These are phyloP conservation scores for Cathartes aura DNA, from an alignment of 2,113 vertebrate species.

Conservation along the genomic window DNA sequence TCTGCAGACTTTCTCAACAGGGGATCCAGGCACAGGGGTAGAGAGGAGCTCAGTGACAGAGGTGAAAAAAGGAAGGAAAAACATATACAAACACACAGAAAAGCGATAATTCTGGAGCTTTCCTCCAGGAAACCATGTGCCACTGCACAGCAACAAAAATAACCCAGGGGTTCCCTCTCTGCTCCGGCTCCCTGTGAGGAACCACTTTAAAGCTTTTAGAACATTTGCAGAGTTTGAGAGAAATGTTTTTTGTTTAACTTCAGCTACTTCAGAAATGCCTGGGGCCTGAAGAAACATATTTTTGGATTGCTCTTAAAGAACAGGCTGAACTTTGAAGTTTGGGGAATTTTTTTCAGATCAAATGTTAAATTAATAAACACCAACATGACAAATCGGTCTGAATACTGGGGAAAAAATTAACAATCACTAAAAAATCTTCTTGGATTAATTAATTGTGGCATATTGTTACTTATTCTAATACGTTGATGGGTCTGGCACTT, in stretches of 20 bases:
- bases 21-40: not conserved
- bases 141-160: constrained; percentile 43
- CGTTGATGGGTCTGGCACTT: not conserved
- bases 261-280: constrained; percentile 72
- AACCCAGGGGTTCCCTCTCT: constrained; percentile 47
- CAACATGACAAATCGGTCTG: constrained; percentile 56
- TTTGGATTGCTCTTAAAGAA: constrained; percentile 75
- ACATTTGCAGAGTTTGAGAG: constrained; percentile 56
- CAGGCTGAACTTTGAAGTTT: constrained; percentile 68
- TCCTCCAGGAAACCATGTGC: constrained; percentile 50
- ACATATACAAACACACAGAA: constrained; percentile 40
- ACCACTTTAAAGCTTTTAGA: constrained; percentile 66
- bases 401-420: constrained; percentile 14
- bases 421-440: constrained; percentile 38
- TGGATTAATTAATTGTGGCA: constrained; percentile 49
- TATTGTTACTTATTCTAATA: constrained; percentile 19
- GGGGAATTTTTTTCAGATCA: constrained; percentile 47
- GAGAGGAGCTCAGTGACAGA: constrained; percentile 1
- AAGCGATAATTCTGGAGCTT: constrained; percentile 42
- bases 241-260: constrained; percentile 69
- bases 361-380: constrained; percentile 71
- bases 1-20: constrained; percentile 40
- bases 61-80: constrained; percentile 60
- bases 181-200: not conserved
- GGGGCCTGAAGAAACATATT: constrained; percentile 71